Evolutionary conservation across 2,113 vertebrate species (phyloP), one percentile per base, ranked within the genome.

Genomic region (Trogon melanurus): DNA sequence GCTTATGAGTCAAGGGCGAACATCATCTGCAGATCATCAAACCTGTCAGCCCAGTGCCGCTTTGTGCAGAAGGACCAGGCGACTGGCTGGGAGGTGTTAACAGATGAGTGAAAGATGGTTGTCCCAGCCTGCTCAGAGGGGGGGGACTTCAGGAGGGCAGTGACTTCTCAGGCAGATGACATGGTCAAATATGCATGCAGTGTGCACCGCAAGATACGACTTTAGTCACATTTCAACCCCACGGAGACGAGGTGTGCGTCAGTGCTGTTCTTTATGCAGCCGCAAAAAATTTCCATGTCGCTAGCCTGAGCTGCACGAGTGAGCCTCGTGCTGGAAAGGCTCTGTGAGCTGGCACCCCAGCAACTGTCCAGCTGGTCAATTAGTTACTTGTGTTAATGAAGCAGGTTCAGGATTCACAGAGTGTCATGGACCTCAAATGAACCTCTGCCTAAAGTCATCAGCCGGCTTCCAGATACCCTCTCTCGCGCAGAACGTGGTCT

Each of bases 21-120:
- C 74, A 60, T 94, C 57, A 73, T 75, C 89, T 75, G 62, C 82
- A 74, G 87, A 67, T 88, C 88, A 82, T 91, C 67, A 86, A 84
- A 83, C 58, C 62, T 88, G 90, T 95, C 93, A 95, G 34, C 51
- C 54, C 72, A 62, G 75, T 57, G 62, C 57, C 0, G 11, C 72
- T 93, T 85, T 65, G 66, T 61, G 73, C 78, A 69, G 82, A 56
- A 80, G 48, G 58, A 87, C 27, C 56, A 29, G 89, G 82, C 44
- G 73, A 27, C 54, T 58, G 58, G 29, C 48, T 36, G 53, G 53
- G 53, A 80, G 91, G 57, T 64, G 87, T 67, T 84, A 81, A 80
- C 58, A 73, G 89, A 84, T 23, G 45, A 47, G 50, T 53, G 69
- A 87, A 76, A 85, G 91, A 54, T 70, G 65, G 60, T 76, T 81